Conservation (phyloP, 2,797 vertebrate genomes). For the Squalus acanthias region DNA sequence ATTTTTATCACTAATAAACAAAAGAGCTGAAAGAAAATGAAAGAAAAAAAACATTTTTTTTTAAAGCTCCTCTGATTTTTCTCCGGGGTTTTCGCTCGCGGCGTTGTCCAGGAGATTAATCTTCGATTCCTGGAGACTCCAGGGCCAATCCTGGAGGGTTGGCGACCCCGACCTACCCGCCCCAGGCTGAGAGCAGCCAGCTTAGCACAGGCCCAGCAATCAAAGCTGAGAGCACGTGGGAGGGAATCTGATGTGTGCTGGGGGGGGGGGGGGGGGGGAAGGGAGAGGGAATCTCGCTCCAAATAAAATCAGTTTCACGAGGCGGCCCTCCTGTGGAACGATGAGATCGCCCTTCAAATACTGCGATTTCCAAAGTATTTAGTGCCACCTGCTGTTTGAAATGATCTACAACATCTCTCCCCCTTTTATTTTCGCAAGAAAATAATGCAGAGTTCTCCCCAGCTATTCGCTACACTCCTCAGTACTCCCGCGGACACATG, state of each 20-base stretch:
- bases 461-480: background rate
- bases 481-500: background rate
- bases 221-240: background rate
- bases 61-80: background rate
- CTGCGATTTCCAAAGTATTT: background rate
- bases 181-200: background rate
- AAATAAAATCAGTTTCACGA: background rate
- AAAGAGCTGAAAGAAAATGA: background rate
- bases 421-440: background rate
- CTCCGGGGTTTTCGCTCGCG: background rate
- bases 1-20: background rate
- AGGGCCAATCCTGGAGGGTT: no score
- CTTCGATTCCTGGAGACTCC: background rate
- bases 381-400: conserved; percentile 24
- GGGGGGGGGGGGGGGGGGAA: background rate
- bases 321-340: background rate
- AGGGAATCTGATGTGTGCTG: background rate
- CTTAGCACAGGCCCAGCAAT: background rate
- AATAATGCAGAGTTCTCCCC: background rate
- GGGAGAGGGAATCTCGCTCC: background rate
- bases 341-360: background rate
- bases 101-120: background rate
- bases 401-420: background rate
- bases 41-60: background rate
- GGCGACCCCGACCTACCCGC: no score